Evolutionary conservation across 2,797 vertebrate genomes (phyloP).

Genomic region (Pachyuromys duprasi): DNA sequence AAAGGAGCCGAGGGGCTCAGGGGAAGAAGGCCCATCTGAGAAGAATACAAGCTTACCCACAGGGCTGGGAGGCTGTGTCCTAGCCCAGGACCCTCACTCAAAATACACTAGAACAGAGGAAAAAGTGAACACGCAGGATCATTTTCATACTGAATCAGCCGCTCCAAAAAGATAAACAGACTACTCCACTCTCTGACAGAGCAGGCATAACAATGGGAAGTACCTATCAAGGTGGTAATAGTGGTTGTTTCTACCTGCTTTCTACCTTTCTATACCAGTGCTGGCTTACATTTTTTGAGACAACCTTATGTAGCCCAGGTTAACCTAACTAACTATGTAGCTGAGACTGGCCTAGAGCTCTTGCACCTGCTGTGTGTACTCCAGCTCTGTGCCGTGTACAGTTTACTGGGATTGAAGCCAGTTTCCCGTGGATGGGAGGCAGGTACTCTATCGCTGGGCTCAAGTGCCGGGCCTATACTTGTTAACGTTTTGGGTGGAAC

Average conservation of each 20-base stretch:
- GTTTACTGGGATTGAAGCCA: background rate
- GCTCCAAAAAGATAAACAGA: background rate
- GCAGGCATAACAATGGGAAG: background rate
- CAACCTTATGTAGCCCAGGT: background rate
- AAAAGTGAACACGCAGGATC: slow-evolving; percentile 47
- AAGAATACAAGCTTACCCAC: background rate
- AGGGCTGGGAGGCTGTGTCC: background rate
- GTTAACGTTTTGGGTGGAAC: background rate
- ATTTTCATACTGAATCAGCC: background rate
- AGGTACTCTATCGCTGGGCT: background rate
- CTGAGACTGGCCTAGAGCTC: background rate
- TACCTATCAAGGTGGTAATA: background rate
- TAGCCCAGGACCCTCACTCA: background rate
- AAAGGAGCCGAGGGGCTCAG: background rate
- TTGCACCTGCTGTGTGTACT: background rate
- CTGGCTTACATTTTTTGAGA: background rate
- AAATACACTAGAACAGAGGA: background rate
- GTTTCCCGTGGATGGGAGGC: background rate
- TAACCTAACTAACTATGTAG: background rate
- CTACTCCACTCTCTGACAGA: background rate
- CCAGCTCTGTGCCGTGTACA: too few relatives aligned
- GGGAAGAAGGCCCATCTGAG: background rate
- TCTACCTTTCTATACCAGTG: background rate
- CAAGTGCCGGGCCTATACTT: background rate
- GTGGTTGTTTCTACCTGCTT: slow-evolving; percentile 5